phyloP scores from a whole-genome alignment of 2,797 vertebrate species.

The Octomys mimax region DNA sequence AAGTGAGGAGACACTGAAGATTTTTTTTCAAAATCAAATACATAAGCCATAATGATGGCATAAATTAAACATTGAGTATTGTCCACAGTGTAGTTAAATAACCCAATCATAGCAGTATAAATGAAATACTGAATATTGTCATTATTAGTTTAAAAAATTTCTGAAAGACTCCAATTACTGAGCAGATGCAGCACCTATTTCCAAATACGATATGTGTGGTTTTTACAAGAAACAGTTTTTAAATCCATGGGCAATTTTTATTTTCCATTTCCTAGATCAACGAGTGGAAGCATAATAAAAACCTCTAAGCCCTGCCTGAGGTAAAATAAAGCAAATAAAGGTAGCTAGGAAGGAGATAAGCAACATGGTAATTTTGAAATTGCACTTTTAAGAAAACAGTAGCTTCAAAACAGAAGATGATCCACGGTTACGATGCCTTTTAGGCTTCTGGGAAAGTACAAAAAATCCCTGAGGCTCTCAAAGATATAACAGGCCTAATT shows the following conservation, averaged over 20 bases:
- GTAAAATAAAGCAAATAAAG: neutral
- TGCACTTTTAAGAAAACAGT: neutral
- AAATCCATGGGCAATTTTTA: neutral
- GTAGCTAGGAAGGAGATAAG: neutral
- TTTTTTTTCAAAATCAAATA: neutral
- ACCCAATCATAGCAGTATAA: neutral
- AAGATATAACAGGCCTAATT: neutral
- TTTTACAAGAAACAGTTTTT: neutral
- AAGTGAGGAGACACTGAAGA: neutral
- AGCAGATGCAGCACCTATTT: neutral
- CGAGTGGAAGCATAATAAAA: neutral
- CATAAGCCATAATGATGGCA: neutral
- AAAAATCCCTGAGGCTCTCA: neutral
- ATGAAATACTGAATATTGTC: neutral
- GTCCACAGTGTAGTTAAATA: neutral
- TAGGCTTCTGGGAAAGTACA: neutral
- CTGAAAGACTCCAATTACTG: neutral
- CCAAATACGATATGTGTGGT: neutral
- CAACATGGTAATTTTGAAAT: neutral
- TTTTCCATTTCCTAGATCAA: conserved; percentile 9
- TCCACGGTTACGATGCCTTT: neutral
- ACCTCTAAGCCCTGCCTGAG: neutral
- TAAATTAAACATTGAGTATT: neutral
- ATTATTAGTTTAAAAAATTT: neutral
- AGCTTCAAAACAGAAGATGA: neutral